Percentiles rank a stretch among this genome's conserved stretches.
These are phyloP conservation scores for Tokudaia muenninki DNA, from an alignment of 2,797 vertebrate species.

Conservation along the genomic window DNA sequence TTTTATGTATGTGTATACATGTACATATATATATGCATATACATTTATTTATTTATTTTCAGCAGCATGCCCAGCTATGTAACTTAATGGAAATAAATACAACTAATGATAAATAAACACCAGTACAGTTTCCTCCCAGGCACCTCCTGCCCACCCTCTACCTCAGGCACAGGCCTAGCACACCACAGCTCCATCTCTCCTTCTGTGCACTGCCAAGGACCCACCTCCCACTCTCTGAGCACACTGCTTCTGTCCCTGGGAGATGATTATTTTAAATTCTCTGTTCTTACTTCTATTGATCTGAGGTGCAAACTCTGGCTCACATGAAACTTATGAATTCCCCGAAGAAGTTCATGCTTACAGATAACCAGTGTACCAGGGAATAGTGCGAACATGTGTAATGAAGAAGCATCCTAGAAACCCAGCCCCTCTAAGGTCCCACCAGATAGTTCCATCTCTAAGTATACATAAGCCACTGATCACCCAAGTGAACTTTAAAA, in stretches of 20 bases:
- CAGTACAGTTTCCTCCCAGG: background rate
- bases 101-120: background rate
- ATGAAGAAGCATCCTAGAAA: background rate
- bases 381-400: background rate
- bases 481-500: background rate
- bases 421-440: background rate
- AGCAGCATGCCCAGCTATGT: background rate
- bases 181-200: background rate
- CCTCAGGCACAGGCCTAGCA: background rate
- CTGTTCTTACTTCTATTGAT: background rate
- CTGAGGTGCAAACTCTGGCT: slow-evolving; percentile 28
- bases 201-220: accelerated
- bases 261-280: background rate
- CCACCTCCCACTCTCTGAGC: background rate
- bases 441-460: background rate
- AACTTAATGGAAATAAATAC: background rate
- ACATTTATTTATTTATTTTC: no score
- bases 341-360: slow-evolving; percentile 14
- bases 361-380: background rate
- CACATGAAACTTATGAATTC: background rate
- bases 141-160: background rate
- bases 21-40: no score
- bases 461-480: background rate
- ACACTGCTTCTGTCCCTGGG: background rate
- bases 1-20: no score